Evolutionary conservation across 2,888 invertebrate genomes (phyloP), one percentile per base, ranked within the genome.

Genomic region (Xylota segnis): DNA sequence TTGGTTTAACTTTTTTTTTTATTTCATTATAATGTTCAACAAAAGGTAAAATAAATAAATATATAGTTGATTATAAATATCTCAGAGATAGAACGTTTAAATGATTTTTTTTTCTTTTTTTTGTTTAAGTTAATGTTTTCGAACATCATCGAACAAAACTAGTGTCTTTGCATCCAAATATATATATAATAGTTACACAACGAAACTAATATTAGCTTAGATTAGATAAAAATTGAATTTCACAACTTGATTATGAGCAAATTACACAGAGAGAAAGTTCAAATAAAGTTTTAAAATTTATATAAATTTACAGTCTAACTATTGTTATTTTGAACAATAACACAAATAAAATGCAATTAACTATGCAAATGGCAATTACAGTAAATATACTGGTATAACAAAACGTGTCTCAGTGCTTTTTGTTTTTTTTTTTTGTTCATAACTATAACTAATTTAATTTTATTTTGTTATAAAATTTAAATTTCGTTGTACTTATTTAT

Each of bases 401-500:
- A 65, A 84, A 70, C 54, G 63, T 81, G 68, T 75, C 45, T 84
- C 84, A 84, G 81, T 84, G 84, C 84, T 82, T 61, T 82, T 74
- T 63, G 1, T 23, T 23, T 23, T 23, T 23, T 23, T 23, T 23
- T 23, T 23, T 23, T 23, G 23, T 63, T 56, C 14, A 37, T 70
- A 83, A 74, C 54, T 83, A 84, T 23, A 75, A 84, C 59, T 83
- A 81, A 83, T 32, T 34, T 23, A 50, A 12, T 2, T 75, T 45
- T 43, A 32, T 71, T 71, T 12, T 10, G 27, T 56, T 75, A 83
- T 83, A 71, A 79, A 83, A 84, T 66, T 75, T 79, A 65, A 76
- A 65, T 71, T 84, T 84, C 81, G 84, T 84, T 84, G 81, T 84
- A 81, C 75, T 75, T 58, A 84, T 70, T 61, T 61, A 75, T 68